Conservation (phyloP, 2,113 vertebrate genomes). For the Acrocephalus arundinaceus region DNA sequence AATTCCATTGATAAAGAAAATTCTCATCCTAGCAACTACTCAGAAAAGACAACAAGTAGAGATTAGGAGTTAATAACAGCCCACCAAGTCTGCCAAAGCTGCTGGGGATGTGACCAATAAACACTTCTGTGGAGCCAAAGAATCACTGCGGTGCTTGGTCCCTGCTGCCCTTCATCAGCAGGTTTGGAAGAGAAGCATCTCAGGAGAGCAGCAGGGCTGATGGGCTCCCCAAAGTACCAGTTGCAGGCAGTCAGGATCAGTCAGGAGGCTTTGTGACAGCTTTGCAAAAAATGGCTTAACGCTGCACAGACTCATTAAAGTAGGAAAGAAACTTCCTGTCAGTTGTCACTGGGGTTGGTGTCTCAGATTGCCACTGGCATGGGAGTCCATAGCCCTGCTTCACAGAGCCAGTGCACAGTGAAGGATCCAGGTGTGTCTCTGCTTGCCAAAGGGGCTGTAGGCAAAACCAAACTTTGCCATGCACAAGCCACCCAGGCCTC, state of each 20-base stretch:
- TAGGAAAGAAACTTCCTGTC: not conserved
- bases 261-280: not conserved
- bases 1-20: constrained; percentile 6
- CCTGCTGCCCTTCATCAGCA: not conserved
- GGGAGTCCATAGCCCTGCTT: accelerated
- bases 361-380: not conserved
- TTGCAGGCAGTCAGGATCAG: not conserved
- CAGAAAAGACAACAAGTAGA: not conserved
- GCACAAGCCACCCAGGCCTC: not conserved
- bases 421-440: not conserved
- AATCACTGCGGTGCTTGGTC: not conserved
- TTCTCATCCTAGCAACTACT: not conserved
- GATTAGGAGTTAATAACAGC: constrained; percentile 4
- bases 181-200: not conserved
- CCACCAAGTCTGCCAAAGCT: not conserved
- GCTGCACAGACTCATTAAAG: not conserved
- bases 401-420: accelerated
- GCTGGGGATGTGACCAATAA: not conserved
- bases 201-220: not conserved
- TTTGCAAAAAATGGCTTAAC: not conserved
- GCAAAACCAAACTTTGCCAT: not conserved
- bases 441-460: not conserved
- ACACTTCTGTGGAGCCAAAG: not conserved
- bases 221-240: not conserved
- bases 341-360: not conserved